Evolutionary conservation across 2,113 vertebrate species (phyloP).

Genomic region (Entelurus aequoreus): DNA sequence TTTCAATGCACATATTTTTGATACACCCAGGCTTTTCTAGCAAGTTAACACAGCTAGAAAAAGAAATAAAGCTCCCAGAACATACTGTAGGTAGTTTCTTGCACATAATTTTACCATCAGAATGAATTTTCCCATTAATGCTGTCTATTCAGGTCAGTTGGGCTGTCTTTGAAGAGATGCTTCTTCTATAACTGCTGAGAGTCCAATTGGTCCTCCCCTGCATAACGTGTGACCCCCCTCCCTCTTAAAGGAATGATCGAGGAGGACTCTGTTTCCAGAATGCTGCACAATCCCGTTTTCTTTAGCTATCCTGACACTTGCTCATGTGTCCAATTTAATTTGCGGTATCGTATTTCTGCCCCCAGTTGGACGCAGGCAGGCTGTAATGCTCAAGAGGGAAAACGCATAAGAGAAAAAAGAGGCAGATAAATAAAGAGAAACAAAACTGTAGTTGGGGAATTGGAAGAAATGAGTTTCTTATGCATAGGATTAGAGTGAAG

Average conservation of each 20-base stretch:
- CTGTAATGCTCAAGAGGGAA: conserved; percentile 24
- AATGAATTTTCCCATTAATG: conserved; percentile 21
- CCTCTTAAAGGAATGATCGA: conserved; percentile 8
- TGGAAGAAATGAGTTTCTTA: conserved; percentile 52
- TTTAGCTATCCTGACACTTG: conserved; percentile 23
- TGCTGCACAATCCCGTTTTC: conserved; percentile 14
- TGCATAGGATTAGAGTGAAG: conserved; percentile 41
- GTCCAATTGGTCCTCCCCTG: background rate
- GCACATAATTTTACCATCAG: conserved; percentile 17
- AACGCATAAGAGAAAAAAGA: conserved; percentile 18
- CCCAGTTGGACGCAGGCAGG: conserved; percentile 21
- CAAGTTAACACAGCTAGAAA: background rate
- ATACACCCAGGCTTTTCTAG: background rate
- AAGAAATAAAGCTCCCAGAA: background rate
- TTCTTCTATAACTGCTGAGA: conserved; percentile 19
- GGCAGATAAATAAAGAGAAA: conserved; percentile 19
- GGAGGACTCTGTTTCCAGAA: conserved; percentile 11
- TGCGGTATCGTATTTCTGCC: conserved; percentile 26
- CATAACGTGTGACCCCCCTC: background rate
- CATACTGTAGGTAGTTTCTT: conserved; percentile 11
- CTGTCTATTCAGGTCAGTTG: conserved; percentile 20
- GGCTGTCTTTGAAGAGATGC: conserved; percentile 14
- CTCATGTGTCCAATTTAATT: conserved; percentile 47
- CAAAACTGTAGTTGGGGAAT: conserved; percentile 16
- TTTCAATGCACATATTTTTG: conserved; percentile 13